A percentile compares a stretch with the other conserved stretches of the same genome.
These are phyloP conservation scores for Petrocephalus sullivani DNA, from an alignment of 2,797 vertebrate species.

Conservation along the genomic window DNA sequence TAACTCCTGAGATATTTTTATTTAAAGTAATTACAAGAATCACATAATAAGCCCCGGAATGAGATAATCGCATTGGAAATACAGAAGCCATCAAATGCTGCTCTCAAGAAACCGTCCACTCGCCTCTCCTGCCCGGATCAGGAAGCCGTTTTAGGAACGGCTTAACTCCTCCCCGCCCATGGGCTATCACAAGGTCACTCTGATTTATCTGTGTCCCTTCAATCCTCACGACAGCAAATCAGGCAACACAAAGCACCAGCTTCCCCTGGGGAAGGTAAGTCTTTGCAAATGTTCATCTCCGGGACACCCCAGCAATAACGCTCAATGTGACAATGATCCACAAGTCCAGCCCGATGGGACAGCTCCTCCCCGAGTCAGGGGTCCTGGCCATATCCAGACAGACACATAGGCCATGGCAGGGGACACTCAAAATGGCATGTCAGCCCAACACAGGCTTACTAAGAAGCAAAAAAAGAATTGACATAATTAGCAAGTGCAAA, in stretches of 20 bases:
- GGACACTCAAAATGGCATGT: not conserved
- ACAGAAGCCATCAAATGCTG: not conserved
- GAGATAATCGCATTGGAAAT: not conserved
- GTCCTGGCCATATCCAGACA: not conserved
- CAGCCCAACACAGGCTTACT: not conserved
- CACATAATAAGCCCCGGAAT: conserved; percentile 7
- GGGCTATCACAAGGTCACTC: not conserved
- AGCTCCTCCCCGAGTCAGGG: not conserved
- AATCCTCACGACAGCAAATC: not conserved
- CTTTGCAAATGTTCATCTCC: not conserved
- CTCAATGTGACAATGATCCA: not conserved
- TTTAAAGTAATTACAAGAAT: not conserved
- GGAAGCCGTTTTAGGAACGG: not conserved
- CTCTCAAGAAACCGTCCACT: not conserved
- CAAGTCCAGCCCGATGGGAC: not conserved
- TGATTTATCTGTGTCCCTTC: not conserved
- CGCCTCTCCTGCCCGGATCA: not conserved
- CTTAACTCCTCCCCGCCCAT: not conserved
- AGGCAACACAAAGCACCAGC: not conserved
- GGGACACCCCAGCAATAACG: not conserved
- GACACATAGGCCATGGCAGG: not conserved
- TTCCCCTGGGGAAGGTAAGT: not conserved
- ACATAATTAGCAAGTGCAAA: not conserved
- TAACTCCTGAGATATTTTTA: conserved; percentile 9
- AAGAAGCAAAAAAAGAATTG: not conserved